Evolutionary conservation across 2,888 invertebrate species (phyloP).

Genomic region (Pteria penguin): DNA sequence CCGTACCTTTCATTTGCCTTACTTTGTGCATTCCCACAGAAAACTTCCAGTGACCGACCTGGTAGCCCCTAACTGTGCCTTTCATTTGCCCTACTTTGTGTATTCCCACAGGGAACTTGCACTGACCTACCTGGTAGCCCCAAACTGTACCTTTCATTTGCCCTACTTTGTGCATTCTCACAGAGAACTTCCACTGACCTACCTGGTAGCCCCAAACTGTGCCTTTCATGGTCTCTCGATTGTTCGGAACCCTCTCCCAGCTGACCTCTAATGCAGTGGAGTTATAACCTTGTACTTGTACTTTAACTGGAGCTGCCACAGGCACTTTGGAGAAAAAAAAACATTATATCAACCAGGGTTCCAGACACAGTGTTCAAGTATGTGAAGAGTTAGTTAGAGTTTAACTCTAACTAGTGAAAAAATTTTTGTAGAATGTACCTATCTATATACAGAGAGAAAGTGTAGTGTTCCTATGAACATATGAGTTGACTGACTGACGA

Average conservation of each 20-base stretch:
- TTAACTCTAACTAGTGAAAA: too few species aligned
- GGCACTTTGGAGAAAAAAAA: slow-evolving; percentile 46
- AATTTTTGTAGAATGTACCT: too few species aligned
- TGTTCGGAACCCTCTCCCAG: slow-evolving; percentile 92
- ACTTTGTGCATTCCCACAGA: too few species aligned
- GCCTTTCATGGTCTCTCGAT: slow-evolving; percentile 91
- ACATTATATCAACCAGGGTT: not conserved
- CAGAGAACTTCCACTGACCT: slow-evolving; percentile 43
- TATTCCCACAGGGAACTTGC: too few species aligned
- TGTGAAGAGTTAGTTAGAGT: too few species aligned
- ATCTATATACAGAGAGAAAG: too few species aligned
- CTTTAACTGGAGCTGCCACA: slow-evolving; percentile 87
- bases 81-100: not conserved
- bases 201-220: slow-evolving; percentile 94
- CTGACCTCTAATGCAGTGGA: slow-evolving; percentile 95
- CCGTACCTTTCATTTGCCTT: not conserved
- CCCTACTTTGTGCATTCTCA: slow-evolving; percentile 91
- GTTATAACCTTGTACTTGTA: slow-evolving; percentile 89
- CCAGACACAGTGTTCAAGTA: too few species aligned
- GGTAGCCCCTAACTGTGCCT: not conserved
- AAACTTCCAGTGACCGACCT: not conserved
- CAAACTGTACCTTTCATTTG: slow-evolving; percentile 92
- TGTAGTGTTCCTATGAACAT: too few species aligned
- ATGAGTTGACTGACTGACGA: too few species aligned
- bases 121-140: slow-evolving; percentile 87